Evolutionary conservation across 2,797 vertebrate species (phyloP).

Genomic region (Alosa sapidissima): DNA sequence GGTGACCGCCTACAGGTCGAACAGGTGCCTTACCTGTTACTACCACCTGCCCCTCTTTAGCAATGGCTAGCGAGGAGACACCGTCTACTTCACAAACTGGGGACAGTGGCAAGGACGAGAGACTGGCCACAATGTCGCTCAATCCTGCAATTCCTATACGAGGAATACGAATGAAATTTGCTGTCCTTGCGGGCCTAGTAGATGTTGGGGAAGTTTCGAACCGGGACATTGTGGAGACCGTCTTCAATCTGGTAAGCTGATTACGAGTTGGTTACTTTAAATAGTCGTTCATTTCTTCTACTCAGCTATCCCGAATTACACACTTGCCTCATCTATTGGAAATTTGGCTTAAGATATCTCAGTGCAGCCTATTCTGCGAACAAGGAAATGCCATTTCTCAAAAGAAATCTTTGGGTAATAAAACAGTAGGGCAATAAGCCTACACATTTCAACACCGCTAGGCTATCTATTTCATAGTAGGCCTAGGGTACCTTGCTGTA

Average conservation of each 20-base stretch:
- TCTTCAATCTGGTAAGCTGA: conserved; percentile 96
- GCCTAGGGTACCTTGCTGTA: background rate
- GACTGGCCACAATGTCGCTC: conserved; percentile 66
- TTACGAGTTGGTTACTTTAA: conserved; percentile 48
- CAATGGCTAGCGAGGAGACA: conserved; percentile 85
- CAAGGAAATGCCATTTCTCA: background rate
- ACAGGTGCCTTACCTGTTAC: conserved; percentile 74
- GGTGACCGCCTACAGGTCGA: conserved; percentile 57
- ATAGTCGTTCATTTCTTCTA: background rate
- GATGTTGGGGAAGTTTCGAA: conserved; percentile 95
- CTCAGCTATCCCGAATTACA: background rate
- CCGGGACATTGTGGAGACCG: conserved; percentile 92
- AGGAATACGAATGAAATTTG: conserved; percentile 96
- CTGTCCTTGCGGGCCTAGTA: conserved; percentile 87
- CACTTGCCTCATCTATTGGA: background rate
- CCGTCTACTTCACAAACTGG: conserved; percentile 60
- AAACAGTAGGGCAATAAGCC: background rate
- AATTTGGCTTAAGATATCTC: background rate
- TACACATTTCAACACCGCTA: too few species aligned
- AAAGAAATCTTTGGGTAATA: background rate
- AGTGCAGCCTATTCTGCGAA: background rate
- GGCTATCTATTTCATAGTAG: background rate
- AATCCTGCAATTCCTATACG: conserved; percentile 87
- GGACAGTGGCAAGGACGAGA: conserved; percentile 64
- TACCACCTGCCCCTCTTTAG: conserved; percentile 58